Evolutionary conservation across 2,113 vertebrate genomes (phyloP), one percentile per base, ranked within the genome.

Genomic region (Felis chaus): DNA sequence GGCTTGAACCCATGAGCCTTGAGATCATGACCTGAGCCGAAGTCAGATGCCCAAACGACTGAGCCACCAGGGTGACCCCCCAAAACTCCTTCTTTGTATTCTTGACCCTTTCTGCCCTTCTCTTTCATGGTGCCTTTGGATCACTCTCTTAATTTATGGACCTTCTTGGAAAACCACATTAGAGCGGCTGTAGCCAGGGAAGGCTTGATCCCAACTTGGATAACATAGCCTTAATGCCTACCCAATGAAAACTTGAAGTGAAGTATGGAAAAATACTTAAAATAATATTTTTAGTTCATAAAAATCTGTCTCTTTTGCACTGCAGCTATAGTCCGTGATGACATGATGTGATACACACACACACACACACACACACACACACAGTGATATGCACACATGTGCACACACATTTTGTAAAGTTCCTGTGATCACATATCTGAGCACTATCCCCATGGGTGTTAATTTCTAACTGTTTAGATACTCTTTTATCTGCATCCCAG

Each of bases 401-500:
- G 9, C 5, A 3, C 45, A 66, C 1, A 7, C 36, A 8, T 74
- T 84, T 57, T 91, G 97, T n/a, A 57, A 92, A 95, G 87, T 39
- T 93, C 83, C 45, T 87, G 68, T 1, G 4, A 88, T 76, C 61
- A 6, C 57, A 3, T 53, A 73, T 84, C 89, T 97, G 96, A 79
- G 86, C 82, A 0, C 87, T n/a, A 10, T 78, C 85, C 31, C 53
- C 89, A 74, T 6, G 36, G 71, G 36, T 94, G 76, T 84, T 97
- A 41, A 89, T 96, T 98, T 88, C 86, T 97, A 36, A n/a, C 89
- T 66, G 96, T 97, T 97, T 96, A 80, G 82, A 0, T 78, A 78
- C 48, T 90, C 92, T 98, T 95, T 92, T 76, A 83, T 95, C 85
- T 84, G 96, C 92, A 29, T 93, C 91, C 78, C 88, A 96, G 84